Evolutionary conservation across 1,140 invertebrate species (phyloP), one percentile per base, ranked within the genome.

Genomic region (Drosophila aff.): DNA sequence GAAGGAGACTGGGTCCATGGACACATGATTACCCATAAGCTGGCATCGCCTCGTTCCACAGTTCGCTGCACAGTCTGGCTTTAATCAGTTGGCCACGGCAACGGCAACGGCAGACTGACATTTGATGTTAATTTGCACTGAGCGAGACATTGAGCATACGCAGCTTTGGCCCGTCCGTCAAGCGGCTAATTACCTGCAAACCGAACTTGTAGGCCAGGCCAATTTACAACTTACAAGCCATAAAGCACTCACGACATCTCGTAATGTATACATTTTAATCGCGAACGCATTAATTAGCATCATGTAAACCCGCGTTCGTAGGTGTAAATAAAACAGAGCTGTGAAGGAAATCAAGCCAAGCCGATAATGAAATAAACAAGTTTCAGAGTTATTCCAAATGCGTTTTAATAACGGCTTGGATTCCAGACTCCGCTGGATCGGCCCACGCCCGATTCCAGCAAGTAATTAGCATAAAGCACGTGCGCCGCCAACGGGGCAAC

Each of bases 391-490:
- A 73, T 81, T 55, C 53, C 46, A 50, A 68, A 68, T 69, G 76
- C 64, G 58, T 62, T 64, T 62, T 71, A 68, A 68, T 69, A 71
- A 71, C 67, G 23, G 40, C 40, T 18, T 67, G 41, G 53, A 58
- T 75, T 77, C 75, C 64, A 26, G 65, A 31, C 61, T 41, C 10
- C 23, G 36, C 28, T 33, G 53, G 21, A 40, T 36, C 60, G 44
- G 38, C 83, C 73, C 84, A 87, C 84, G 85, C 85, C 84, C 84
- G 79, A 79, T 89, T 81, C 81, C 77, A 80, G 62, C 71, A 75
- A 90, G 68, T 90, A 68, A 90, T 90, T 90, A 90, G 75, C 85
- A 90, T 90, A 90, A 90, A 90, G 85, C 85, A 90, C 85, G 85
- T 90, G 85, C 85, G 78, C 65, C 73, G 62, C 66, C 73, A 61